Evolutionary conservation across 2,797 vertebrate species (phyloP).

Genomic region (Nannoperca obscura): DNA sequence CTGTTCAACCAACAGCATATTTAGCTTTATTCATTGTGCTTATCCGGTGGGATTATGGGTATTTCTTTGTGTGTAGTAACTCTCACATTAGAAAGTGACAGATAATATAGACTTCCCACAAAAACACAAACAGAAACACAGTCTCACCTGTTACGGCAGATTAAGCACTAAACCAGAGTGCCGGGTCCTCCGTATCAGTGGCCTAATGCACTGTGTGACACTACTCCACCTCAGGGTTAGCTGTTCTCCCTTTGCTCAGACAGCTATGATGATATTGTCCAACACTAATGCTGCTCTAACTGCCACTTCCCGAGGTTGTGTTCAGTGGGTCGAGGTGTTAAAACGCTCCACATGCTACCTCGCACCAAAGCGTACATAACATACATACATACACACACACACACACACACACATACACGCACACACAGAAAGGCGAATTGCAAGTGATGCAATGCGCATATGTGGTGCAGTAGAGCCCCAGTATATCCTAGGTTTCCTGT

Average conservation of each 20-base stretch:
- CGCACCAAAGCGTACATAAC: neutral
- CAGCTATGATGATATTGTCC: constrained; percentile 57
- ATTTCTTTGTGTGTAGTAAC: constrained; percentile 11
- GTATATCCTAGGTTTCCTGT: constrained; percentile 49
- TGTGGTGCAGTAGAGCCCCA: constrained; percentile 45
- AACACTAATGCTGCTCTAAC: constrained; percentile 58
- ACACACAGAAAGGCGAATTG: neutral
- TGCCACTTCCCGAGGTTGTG: constrained; percentile 44
- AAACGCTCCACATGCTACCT: constrained; percentile 41
- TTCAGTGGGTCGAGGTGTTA: constrained; percentile 51
- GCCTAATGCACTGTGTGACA: constrained; percentile 49
- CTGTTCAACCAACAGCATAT: neutral
- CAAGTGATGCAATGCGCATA: constrained; percentile 14
- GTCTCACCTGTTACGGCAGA: constrained; percentile 4
- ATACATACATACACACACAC: neutral
- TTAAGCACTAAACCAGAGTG: constrained; percentile 22
- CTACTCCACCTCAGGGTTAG: constrained; percentile 53
- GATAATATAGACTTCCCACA: constrained; percentile 4
- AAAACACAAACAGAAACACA: neutral
- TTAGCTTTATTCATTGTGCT: neutral
- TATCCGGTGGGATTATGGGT: constrained; percentile 7
- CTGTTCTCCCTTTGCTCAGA: constrained; percentile 40
- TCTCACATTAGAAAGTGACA: constrained; percentile 20
- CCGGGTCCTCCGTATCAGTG: constrained; percentile 33
- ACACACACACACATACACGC: neutral